A percentile compares a stretch with the other conserved stretches of the same genome.
These are phyloP conservation scores for Muscicapa comitata DNA, from an alignment of 2,797 vertebrate genomes.

Conservation along the genomic window DNA sequence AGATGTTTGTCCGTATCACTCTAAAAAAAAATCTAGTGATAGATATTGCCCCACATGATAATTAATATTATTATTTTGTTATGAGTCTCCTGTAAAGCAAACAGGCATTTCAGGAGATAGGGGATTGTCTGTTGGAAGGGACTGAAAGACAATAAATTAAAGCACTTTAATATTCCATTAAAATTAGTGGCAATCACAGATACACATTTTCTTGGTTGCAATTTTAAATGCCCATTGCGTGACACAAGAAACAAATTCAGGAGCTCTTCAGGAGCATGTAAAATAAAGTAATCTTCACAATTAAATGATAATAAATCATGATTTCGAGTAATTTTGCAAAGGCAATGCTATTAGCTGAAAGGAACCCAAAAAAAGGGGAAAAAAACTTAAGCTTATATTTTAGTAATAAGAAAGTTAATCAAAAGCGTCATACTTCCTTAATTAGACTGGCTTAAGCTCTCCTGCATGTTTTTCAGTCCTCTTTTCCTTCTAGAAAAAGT, in stretches of 20 bases:
- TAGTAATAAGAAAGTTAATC: neutral
- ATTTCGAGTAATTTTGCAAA: neutral
- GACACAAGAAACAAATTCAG: neutral
- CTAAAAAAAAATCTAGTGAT: neutral
- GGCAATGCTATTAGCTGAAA: neutral
- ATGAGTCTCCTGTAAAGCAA: neutral
- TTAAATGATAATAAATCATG: neutral
- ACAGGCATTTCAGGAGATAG: neutral
- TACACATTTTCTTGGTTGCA: neutral
- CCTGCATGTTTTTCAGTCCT: neutral
- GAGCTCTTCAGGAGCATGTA: neutral
- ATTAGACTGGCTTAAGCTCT: neutral
- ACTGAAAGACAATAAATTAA: neutral
- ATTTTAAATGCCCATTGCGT: neutral
- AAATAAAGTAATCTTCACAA: neutral
- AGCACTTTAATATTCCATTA: neutral
- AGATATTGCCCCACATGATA: neutral
- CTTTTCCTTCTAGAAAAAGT: neutral
- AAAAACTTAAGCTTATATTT: neutral
- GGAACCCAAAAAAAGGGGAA: neutral
- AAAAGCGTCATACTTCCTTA: neutral
- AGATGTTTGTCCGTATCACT: neutral
- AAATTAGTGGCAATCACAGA: neutral
- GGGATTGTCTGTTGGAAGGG: neutral
- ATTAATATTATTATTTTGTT: neutral